Base-by-base conservation (phyloP, 2,113 vertebrate species). In the Glaucidium brasilianum region DNA sequence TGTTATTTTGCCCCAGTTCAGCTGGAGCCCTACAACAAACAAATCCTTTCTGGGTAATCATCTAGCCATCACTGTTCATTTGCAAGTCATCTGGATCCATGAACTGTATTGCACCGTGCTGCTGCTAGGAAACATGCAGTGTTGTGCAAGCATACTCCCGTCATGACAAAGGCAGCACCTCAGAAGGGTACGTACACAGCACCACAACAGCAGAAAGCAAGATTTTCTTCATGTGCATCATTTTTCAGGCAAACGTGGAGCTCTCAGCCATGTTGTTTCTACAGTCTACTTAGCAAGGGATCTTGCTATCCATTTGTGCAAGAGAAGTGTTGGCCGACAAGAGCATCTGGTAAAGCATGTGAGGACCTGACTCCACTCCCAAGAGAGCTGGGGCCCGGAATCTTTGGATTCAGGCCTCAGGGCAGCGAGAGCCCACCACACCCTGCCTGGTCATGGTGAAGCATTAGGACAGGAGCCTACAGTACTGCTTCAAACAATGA, bases 381-480 rank as follows among this genome's bases (percentile, higher is more conserved):
- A 8, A 4, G 15, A 60, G 43, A 43, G 50, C 45, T 15, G 20
- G 39, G 30, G 21, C 22, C 18, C 62, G 8, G 43, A 8, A 59
- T 59, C 56, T n/a, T 27, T 58, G 41, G 41, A 11, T 58, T 55
- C 56, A 19, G 67, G 37, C 73, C 34, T 17, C 8, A 7, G 11
- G 37, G 37, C 75, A 59, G 43, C 1, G 1, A 52, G 11, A 79
- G 16, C 56, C 49, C 30, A 12, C 34, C 19, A 6, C 0, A 3
- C 7, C 2, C 50, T 8, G 15, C 12, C 50, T 34, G 21, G 30
- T 62, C 45, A 34, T 0, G 0, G 32, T 9, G 35, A 62, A 78
- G 23, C 2, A 0, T 27, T 16, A 19, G 1, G 1, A 2, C 5
- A 27, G 32, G 11, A 26, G 26, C 3, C 62, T 53, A 8, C 17